Evolutionary conservation across 2,888 invertebrate genomes (phyloP).

Genomic region (Ethmia dodecea): DNA sequence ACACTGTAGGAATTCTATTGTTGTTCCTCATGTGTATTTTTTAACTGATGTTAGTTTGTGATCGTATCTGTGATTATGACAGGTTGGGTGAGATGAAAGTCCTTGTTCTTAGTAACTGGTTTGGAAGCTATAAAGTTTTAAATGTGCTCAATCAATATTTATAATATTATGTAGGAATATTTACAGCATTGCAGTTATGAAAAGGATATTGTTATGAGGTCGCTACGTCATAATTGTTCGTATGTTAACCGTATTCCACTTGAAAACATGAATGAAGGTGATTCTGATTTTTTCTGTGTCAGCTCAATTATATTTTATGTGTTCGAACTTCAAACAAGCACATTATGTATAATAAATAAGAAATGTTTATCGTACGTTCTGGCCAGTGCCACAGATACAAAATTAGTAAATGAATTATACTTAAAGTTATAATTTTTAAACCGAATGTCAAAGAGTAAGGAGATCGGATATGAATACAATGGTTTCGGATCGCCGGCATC

Average conservation of each 20-base stretch:
- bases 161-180: too few species aligned
- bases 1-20: constrained; percentile 66
- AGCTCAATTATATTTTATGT: constrained; percentile 1
- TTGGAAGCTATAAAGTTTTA: constrained; percentile 2
- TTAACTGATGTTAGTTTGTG: constrained; percentile 37
- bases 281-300: constrained; percentile 3
- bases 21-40: constrained; percentile 53
- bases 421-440: constrained; percentile 66
- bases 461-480: constrained; percentile 66
- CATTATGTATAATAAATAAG: constrained; percentile 7
- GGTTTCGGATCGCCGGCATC: constrained; percentile 43
- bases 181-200: too few species aligned
- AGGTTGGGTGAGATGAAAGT: constrained; percentile 29
- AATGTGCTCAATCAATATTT: background rate
- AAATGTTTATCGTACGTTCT: constrained; percentile 3
- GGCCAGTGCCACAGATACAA: constrained; percentile 27
- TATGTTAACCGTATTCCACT: too few species aligned
- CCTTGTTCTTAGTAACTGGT: constrained; percentile 21
- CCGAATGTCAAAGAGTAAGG: constrained; percentile 61
- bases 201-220: too few species aligned
- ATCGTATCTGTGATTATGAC: constrained; percentile 46
- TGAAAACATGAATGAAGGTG: constrained; percentile 9
- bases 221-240: too few species aligned
- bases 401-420: constrained; percentile 55
- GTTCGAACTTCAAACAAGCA: constrained; percentile 3